These are phyloP conservation scores for Porites australiensis DNA, from an alignment of 64 coral and sea anemone genomes.

Conservation along the genomic window DNA sequence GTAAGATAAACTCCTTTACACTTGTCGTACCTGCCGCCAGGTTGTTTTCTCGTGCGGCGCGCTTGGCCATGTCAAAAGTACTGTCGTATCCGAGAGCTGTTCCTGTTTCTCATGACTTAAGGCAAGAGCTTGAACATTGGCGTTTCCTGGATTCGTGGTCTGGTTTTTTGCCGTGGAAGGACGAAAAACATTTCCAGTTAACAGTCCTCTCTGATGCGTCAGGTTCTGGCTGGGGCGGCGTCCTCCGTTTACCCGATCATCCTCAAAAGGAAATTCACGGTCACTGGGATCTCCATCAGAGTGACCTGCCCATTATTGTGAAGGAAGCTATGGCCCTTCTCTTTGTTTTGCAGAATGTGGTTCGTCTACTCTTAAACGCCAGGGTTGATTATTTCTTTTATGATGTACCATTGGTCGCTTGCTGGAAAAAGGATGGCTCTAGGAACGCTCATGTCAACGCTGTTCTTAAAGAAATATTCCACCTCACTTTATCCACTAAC, in stretches of 20 bases:
- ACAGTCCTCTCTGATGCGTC: not conserved
- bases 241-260: not conserved
- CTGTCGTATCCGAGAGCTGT: not conserved
- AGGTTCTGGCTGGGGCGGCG: slow-evolving; percentile 9
- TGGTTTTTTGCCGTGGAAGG: slow-evolving; percentile 31
- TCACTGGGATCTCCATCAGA: not conserved
- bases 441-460: not conserved
- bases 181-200: slow-evolving; percentile 18
- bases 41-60: not conserved
- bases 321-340: slow-evolving; percentile 46
- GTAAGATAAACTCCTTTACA: slow-evolving; percentile 19
- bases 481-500: not conserved
- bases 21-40: not conserved
- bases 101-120: not conserved
- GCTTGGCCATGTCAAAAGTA: not conserved
- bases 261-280: not conserved
- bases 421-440: slow-evolving; percentile 31
- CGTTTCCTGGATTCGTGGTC: slow-evolving; percentile 53
- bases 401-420: not conserved
- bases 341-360: not conserved
- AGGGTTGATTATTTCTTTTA: slow-evolving; percentile 13
- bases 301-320: slow-evolving; percentile 1
- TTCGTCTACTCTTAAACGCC: not conserved
- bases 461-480: not conserved
- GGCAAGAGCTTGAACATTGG: slow-evolving; percentile 15